Evolutionary conservation across 2,797 vertebrate genomes (phyloP).

Genomic region (Lutjanus campechanus): DNA sequence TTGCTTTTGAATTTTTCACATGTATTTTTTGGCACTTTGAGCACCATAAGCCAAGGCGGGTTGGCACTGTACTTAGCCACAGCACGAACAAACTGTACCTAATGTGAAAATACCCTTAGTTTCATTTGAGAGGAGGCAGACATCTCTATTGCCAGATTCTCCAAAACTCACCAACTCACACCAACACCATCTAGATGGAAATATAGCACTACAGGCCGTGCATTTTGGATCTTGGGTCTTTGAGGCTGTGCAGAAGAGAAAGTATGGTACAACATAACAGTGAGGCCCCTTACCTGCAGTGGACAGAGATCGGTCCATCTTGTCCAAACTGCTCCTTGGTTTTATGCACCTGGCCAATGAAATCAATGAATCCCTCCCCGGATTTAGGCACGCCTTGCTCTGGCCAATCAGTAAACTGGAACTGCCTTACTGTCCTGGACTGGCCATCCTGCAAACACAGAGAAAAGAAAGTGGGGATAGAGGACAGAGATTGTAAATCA

Average conservation of each 20-base stretch:
- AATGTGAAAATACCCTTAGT: no score
- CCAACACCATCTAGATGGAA: no score
- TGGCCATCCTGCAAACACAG: slow-evolving; percentile 91
- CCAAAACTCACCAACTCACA: no score
- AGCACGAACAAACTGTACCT: no score
- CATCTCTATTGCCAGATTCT: no score
- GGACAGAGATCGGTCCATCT: slow-evolving; percentile 97
- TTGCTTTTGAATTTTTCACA: no score
- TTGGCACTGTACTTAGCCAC: no score
- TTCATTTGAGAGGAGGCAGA: no score
- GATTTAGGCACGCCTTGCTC: slow-evolving; percentile 98
- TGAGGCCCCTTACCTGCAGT: slow-evolving; percentile 91
- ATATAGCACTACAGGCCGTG: not conserved
- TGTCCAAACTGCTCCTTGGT: slow-evolving; percentile 99
- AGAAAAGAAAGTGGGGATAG: not conserved
- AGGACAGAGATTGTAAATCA: not conserved
- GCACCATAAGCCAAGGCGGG: no score
- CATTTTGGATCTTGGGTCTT: not conserved
- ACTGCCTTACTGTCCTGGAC: slow-evolving; percentile 96
- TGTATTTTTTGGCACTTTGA: no score
- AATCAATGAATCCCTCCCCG: slow-evolving; percentile 98
- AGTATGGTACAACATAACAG: not conserved
- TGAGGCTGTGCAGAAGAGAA: not conserved
- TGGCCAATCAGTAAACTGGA: slow-evolving; percentile 99
- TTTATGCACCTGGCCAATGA: slow-evolving; percentile 99